phyloP scores from a whole-genome alignment of 2,888 invertebrate genomes.

The Drosophila pseudotalamancana region DNA sequence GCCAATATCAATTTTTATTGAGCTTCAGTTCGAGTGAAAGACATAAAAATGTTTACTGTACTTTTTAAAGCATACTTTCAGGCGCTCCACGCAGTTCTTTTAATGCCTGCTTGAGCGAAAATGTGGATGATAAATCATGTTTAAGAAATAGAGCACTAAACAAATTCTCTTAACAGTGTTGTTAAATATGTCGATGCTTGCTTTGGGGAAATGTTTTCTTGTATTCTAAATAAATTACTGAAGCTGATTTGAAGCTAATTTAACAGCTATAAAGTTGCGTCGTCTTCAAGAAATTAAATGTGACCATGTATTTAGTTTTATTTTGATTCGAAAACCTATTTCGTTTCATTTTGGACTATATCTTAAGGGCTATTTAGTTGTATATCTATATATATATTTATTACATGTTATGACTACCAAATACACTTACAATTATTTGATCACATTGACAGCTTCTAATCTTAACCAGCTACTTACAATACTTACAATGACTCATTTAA shows the following conservation, averaged over 20 bases:
- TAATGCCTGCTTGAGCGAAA: slow-evolving; percentile 4
- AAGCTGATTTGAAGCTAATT: no score
- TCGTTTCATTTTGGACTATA: no score
- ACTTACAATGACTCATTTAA: background rate
- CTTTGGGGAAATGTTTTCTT: no score
- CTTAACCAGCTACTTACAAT: background rate
- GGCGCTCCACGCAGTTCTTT: background rate
- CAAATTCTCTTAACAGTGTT: background rate
- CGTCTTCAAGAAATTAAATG: no score
- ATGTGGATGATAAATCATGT: slow-evolving; percentile 8
- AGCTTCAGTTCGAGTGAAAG: slow-evolving; percentile 12
- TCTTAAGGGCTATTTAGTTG: background rate
- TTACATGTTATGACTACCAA: background rate
- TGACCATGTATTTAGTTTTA: no score
- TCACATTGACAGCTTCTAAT: background rate
- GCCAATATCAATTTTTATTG: slow-evolving; percentile 46
- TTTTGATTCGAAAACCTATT: no score
- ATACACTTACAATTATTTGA: slow-evolving; percentile 1
- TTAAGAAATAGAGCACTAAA: background rate
- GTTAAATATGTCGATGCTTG: no score
- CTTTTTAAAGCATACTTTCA: slow-evolving; percentile 24
- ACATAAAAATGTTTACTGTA: slow-evolving; percentile 15
- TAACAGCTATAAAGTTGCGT: no score
- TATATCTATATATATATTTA: background rate
- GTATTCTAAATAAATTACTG: no score